Conservation (phyloP, 2,888 invertebrate species). For the Ypsolopha sequella region DNA sequence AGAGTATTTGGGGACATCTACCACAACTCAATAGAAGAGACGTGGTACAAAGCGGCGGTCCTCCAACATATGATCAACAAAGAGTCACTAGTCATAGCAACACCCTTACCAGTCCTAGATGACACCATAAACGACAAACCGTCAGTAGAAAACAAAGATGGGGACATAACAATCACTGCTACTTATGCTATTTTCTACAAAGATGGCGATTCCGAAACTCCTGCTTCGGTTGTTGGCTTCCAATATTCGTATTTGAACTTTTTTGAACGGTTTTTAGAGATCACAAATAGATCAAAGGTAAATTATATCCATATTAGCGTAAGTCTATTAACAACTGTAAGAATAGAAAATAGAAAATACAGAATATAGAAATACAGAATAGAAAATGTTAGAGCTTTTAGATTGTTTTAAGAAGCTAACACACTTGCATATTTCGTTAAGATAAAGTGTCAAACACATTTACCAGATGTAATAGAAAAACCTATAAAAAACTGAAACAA, state of each 20-base stretch:
- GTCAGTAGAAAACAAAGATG: constrained; percentile 42
- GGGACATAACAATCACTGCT: constrained; percentile 79
- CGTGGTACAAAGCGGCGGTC: constrained; percentile 93
- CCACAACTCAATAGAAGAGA: constrained; percentile 86
- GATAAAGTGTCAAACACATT: neutral
- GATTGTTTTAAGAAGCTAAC: too few relatives aligned
- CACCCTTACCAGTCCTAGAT: constrained; percentile 72
- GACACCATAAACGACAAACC: constrained; percentile 36
- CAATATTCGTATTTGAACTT: constrained; percentile 83
- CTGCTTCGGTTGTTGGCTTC: constrained; percentile 91
- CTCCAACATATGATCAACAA: constrained; percentile 84
- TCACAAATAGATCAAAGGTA: constrained; percentile 35
- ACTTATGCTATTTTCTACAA: constrained; percentile 88
- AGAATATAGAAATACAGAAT: too few relatives aligned
- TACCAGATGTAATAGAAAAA: neutral
- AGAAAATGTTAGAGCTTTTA: too few relatives aligned
- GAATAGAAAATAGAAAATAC: too few relatives aligned
- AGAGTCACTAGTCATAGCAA: constrained; percentile 83
- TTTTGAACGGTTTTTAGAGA: constrained; percentile 76
- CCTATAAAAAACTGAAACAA: neutral
- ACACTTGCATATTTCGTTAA: neutral
- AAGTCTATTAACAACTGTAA: neutral
- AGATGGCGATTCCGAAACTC: constrained; percentile 81
- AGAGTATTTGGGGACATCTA: constrained; percentile 84
- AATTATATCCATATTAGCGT: constrained; percentile 12